Evolutionary conservation across 2,113 vertebrate species (phyloP).

Genomic region (Orthonyx spaldingii): DNA sequence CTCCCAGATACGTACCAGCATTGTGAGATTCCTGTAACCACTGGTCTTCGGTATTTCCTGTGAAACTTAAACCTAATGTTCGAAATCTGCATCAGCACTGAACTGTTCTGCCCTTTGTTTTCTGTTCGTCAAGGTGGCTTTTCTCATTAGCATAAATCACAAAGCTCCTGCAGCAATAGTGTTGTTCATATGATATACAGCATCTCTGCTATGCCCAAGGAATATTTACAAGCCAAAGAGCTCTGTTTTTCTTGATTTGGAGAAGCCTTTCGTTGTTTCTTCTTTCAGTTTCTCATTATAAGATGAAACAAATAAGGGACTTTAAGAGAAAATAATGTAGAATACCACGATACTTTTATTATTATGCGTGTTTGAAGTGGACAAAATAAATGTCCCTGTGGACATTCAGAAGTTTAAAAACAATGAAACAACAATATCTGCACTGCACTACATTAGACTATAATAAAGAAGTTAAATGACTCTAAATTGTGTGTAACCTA

Average conservation of each 20-base stretch:
- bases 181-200: neutral
- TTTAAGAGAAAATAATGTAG: neutral
- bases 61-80: conserved; percentile 58
- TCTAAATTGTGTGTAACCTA: neutral
- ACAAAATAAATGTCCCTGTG: neutral
- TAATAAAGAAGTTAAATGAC: neutral
- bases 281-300: neutral
- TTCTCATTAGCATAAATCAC: conserved; percentile 52
- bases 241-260: neutral
- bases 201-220: neutral
- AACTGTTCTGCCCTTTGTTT: conserved; percentile 33
- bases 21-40: conserved; percentile 14
- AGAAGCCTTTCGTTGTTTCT: neutral
- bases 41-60: conserved; percentile 39
- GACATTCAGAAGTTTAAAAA: neutral
- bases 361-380: neutral
- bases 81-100: conserved; percentile 4
- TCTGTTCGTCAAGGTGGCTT: conserved; percentile 46
- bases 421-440: neutral
- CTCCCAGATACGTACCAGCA: neutral
- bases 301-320: neutral
- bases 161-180: neutral
- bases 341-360: neutral
- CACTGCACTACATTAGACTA: neutral
- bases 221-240: neutral